These are phyloP conservation scores for Busseola fusca DNA, from an alignment of 2,888 invertebrate species.

Conservation along the genomic window DNA sequence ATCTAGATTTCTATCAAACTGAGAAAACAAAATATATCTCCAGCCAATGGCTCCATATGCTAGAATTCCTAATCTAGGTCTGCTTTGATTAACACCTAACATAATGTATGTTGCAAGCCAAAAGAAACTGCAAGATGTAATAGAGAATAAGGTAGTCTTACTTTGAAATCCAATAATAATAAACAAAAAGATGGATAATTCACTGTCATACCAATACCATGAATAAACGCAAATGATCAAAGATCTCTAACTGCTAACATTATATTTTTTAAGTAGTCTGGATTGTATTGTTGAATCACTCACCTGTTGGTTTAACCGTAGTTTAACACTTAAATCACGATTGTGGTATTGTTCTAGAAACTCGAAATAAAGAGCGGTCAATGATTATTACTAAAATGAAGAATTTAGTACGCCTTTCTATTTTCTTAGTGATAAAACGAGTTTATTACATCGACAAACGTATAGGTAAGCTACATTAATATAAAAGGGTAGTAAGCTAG, in stretches of 20 bases:
- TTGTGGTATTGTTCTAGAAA: not conserved
- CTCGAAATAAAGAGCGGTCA: not conserved
- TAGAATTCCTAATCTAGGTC: not conserved
- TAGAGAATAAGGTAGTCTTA: not conserved
- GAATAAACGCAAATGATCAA: not conserved
- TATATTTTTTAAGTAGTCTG: constrained; percentile 16
- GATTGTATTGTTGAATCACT: constrained; percentile 31
- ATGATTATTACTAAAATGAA: not conserved
- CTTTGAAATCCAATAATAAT: not conserved
- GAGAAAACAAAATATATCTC: not conserved
- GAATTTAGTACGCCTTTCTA: not conserved
- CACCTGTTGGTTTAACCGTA: constrained; percentile 40
- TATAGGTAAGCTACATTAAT: too few relatives aligned
- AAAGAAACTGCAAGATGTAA: not conserved
- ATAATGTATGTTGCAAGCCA: not conserved
- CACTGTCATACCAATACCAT: not conserved
- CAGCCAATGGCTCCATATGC: not conserved
- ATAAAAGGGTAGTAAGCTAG: too few relatives aligned
- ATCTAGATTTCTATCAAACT: not conserved
- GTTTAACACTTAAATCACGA: not conserved
- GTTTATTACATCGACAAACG: not conserved
- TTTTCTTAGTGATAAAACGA: constrained; percentile 20
- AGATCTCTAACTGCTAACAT: constrained; percentile 15
- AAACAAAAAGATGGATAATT: not conserved
- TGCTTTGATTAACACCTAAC: not conserved